Percentiles rank a stretch among this genome's conserved stretches.
phyloP scores from a whole-genome alignment of 1,140 invertebrate genomes.

The Adoxophyes honmai region DNA sequence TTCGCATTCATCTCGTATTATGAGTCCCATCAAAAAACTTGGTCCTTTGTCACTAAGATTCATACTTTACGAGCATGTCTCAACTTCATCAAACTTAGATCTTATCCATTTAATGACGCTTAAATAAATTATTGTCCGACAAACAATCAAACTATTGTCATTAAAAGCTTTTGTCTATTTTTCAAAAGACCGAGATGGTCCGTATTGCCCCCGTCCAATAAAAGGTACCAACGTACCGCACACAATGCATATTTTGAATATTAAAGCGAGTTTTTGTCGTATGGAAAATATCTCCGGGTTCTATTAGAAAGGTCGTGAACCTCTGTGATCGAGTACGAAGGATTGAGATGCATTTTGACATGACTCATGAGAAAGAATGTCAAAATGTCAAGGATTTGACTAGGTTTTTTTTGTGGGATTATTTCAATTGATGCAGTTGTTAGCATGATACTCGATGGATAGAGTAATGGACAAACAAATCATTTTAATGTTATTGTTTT shows the following conservation, averaged over 20 bases:
- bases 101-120: constrained; percentile 63
- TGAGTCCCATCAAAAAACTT: no score
- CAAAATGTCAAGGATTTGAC: no score
- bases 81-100: constrained; percentile 42
- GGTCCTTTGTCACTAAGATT: no score
- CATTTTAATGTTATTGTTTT: no score
- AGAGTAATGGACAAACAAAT: no score
- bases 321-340: constrained; percentile 23
- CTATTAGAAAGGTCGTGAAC: constrained; percentile 54
- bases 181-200: constrained; percentile 42
- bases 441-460: no score
- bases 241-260: constrained; percentile 72
- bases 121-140: constrained; percentile 49
- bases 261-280: constrained; percentile 61
- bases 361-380: constrained; percentile 20
- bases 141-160: constrained; percentile 26
- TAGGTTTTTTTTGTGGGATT: no score
- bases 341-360: constrained; percentile 46
- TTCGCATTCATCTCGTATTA: no score
- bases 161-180: constrained; percentile 46
- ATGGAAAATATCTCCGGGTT: constrained; percentile 40
- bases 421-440: no score
- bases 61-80: constrained; percentile 4
- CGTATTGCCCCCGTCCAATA: constrained; percentile 43
- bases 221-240: constrained; percentile 46